These are phyloP conservation scores for Cheirogaleus medius DNA, from an alignment of 2,113 vertebrate genomes.

Conservation along the genomic window DNA sequence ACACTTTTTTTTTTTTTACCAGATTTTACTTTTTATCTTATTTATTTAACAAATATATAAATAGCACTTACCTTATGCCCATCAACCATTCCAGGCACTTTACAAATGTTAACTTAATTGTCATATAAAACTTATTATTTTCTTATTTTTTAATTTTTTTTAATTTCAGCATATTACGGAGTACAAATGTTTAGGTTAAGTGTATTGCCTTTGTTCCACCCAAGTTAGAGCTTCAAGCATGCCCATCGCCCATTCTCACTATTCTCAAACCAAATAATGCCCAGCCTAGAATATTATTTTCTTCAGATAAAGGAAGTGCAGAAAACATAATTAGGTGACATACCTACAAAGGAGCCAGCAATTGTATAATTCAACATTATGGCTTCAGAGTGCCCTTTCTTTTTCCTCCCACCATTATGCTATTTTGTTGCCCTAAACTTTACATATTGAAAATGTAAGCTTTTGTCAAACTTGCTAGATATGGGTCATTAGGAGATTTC, in stretches of 20 bases:
- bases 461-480: background rate
- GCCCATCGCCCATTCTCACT: no score
- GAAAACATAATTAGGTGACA: background rate
- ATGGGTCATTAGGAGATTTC: background rate
- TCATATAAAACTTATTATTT: background rate
- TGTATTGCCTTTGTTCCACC: no score
- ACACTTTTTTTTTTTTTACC: background rate
- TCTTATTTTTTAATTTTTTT: background rate
- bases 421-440: background rate
- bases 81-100: background rate
- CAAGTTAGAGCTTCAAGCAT: no score
- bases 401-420: accelerated
- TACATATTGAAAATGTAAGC: accelerated
- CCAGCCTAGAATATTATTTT: background rate
- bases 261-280: no score
- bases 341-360: background rate
- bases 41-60: background rate
- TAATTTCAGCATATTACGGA: no score
- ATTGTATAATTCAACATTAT: background rate
- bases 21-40: background rate
- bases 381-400: accelerated
- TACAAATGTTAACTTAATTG: background rate
- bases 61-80: background rate
- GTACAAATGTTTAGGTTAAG: no score
- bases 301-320: background rate